Evolutionary conservation across 2,113 vertebrate genomes (phyloP), one percentile per base, ranked within the genome.

Genomic region (Aviceda subcristata): DNA sequence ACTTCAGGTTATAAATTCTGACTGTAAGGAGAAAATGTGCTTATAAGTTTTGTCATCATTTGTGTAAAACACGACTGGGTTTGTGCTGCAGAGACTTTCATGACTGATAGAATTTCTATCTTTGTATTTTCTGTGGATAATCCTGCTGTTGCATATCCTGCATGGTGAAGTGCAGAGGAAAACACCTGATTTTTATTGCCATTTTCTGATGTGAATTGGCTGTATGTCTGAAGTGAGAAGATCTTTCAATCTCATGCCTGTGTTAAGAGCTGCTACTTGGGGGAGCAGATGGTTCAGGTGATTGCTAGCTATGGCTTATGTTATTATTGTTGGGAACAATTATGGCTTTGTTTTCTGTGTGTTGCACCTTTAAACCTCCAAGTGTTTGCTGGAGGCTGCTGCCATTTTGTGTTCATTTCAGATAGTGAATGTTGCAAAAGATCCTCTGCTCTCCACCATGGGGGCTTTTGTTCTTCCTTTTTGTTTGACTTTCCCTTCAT

Each of bases 1-100:
- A 97, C 77, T 97, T 97, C 88, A 74, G 85, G 95, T 98, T 98
- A 97, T 90, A 96, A 90, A 84, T 94, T 97, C 94, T 86, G 82
- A 97, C 94, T 96, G 76, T 90, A 92, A 96, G 90, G 88, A 88
- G 95, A 88, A 97, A 97, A 98, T 88, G 63, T 95, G 73, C 94
- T 96, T 95, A 97, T 94, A 89, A 75, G 53, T 95, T 96, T 95
- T 94, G 88, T 83, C 92, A 91, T 95, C 79, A 84, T 93, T 96
- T 96, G 91, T 93, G 59, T 86, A 89, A 87, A 96, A 91, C 86
- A 95, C 12, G 73, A 48, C 57, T 36, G 27, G 72, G 81, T 41
- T 94, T 94, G 78, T 89, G n/a, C 39, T 95, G 71, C 53, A 68
- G 48, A 90, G 62, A 81, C 45, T 90, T 91, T 91, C 9, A 46